A percentile compares a stretch with the other conserved stretches of the same genome.
Conservation (phyloP, 2,888 invertebrate species). For the Adela reaumurella region DNA sequence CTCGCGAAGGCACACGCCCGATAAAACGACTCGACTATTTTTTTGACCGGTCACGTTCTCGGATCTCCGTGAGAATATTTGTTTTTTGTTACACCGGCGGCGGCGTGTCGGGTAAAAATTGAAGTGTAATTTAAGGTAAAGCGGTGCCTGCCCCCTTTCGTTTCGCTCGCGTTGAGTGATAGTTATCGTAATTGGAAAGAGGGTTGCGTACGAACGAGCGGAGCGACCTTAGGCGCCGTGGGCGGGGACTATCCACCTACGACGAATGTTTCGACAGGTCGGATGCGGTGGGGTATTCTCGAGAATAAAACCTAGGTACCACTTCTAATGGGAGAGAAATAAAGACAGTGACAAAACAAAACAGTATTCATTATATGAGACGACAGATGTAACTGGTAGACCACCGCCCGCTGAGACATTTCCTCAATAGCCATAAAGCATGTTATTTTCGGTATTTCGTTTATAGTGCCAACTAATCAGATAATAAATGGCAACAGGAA, state of each 20-base stretch:
- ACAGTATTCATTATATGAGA: no score
- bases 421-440: no score
- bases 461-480: no score
- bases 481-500: no score
- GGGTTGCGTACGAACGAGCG: slow-evolving; percentile 20
- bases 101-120: slow-evolving; percentile 49
- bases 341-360: no score
- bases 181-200: slow-evolving; percentile 54
- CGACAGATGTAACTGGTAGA: no score
- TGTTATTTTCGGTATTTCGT: no score
- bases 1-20: slow-evolving; percentile 39
- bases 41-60: slow-evolving; percentile 47
- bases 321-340: no score
- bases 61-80: slow-evolving; percentile 54
- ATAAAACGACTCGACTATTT: slow-evolving; percentile 52
- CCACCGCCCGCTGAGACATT: no score
- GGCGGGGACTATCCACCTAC: not conserved
- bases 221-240: not conserved
- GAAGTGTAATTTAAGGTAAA: slow-evolving; percentile 55
- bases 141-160: slow-evolving; percentile 54
- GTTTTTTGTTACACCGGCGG: slow-evolving; percentile 51
- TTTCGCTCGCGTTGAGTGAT: slow-evolving; percentile 56
- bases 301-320: no score
- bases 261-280: no score
- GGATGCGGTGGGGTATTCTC: no score